These are phyloP conservation scores for Aegypius monachus DNA, from an alignment of 2,113 vertebrate genomes.

Conservation along the genomic window DNA sequence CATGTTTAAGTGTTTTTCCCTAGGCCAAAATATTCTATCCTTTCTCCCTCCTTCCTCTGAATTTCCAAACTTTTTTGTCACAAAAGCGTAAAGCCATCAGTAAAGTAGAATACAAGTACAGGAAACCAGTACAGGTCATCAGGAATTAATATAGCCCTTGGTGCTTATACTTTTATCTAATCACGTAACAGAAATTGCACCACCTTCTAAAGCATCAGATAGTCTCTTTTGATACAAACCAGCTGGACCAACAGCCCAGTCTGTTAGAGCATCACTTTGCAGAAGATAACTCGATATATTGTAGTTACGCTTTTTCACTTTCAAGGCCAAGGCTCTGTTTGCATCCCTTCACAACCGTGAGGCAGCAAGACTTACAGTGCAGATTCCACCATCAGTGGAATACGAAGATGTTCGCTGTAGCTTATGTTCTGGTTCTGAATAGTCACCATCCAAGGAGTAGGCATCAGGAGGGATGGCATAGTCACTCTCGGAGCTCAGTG, in stretches of 20 bases:
- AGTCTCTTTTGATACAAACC: neutral
- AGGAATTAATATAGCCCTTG: neutral
- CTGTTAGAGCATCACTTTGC: neutral
- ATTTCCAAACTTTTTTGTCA: neutral
- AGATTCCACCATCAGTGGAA: constrained; percentile 80
- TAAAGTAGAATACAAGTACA: neutral
- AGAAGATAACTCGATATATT: neutral
- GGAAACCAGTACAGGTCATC: neutral
- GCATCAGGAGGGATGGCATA: constrained; percentile 91
- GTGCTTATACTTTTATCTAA: neutral
- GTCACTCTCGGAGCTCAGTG: constrained; percentile 88
- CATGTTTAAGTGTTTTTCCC: neutral
- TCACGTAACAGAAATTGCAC: neutral
- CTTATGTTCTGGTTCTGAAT: constrained; percentile 89
- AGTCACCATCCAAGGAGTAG: constrained; percentile 85
- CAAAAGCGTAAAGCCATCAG: neutral
- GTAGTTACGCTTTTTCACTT: neutral
- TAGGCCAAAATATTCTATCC: neutral
- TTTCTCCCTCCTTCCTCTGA: neutral
- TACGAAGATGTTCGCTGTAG: constrained; percentile 88
- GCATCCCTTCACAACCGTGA: neutral
- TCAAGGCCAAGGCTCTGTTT: neutral
- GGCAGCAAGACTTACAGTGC: constrained; percentile 64
- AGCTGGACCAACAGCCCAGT: neutral
- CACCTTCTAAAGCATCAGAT: neutral